Evolutionary conservation across 2,888 invertebrate species (phyloP).

Genomic region (Tenthredo livida): DNA sequence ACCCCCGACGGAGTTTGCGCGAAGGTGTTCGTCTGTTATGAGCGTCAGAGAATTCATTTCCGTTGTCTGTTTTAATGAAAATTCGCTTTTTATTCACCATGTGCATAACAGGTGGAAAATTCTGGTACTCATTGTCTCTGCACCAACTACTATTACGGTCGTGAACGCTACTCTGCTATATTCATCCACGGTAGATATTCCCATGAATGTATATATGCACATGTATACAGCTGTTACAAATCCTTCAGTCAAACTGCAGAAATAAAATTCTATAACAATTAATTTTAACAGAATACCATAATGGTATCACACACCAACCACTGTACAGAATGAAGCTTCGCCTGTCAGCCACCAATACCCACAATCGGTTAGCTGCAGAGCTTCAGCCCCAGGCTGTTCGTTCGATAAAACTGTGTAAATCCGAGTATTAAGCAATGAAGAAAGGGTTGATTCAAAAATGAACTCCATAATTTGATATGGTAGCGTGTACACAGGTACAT

Average conservation of each 20-base stretch:
- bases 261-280: not conserved
- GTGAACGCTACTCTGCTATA: not conserved
- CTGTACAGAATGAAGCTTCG: not conserved
- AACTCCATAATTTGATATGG: not conserved
- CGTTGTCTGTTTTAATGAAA: slow-evolving; percentile 45
- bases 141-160: not conserved
- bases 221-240: not conserved
- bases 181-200: not conserved
- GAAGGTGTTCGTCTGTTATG: slow-evolving; percentile 44
- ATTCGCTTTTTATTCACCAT: slow-evolving; percentile 28
- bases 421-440: not conserved
- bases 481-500: not conserved
- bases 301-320: not conserved
- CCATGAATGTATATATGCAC: not conserved
- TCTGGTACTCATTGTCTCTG: not conserved
- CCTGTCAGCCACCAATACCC: not conserved
- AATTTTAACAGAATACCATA: not conserved
- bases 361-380: not conserved
- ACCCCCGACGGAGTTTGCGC: slow-evolving; percentile 31
- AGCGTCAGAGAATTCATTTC: slow-evolving; percentile 47
- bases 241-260: not conserved
- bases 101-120: not conserved
- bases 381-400: not conserved
- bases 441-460: not conserved
- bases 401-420: not conserved